Conservation (phyloP, 2,797 vertebrate species). For the Percopsis omiscomaycus region DNA sequence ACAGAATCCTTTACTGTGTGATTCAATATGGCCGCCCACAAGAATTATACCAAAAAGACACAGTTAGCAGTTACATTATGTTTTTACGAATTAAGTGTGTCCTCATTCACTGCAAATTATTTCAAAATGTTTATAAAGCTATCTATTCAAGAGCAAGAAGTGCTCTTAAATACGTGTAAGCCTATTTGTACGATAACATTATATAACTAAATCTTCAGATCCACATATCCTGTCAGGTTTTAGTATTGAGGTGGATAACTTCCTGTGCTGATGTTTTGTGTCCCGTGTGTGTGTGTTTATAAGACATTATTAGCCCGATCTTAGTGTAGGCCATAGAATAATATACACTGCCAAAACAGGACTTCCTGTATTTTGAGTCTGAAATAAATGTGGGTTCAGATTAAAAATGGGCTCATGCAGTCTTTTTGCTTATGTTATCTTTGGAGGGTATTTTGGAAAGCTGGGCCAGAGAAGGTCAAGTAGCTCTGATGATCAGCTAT, state of each 20-base stretch:
- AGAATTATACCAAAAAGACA: neutral
- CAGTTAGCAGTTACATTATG: neutral
- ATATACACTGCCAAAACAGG: slow-evolving; percentile 52
- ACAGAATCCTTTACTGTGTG: slow-evolving; percentile 3
- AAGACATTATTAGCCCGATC: slow-evolving; percentile 31
- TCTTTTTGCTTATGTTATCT: slow-evolving; percentile 33
- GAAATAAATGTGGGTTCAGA: slow-evolving; percentile 65
- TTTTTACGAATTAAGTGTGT: slow-evolving; percentile 24
- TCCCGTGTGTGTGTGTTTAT: slow-evolving; percentile 43
- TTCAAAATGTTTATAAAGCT: slow-evolving; percentile 40
- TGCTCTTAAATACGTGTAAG: neutral
- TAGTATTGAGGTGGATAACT: slow-evolving; percentile 36
- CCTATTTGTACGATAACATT: slow-evolving; percentile 31
- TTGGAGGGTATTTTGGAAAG: slow-evolving; percentile 1
- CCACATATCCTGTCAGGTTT: slow-evolving; percentile 45
- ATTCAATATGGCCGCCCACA: slow-evolving; percentile 23
- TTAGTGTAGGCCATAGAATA: slow-evolving; percentile 42
- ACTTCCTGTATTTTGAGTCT: slow-evolving; percentile 51
- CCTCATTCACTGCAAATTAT: slow-evolving; percentile 29
- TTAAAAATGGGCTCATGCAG: slow-evolving; percentile 18
- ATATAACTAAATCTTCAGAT: slow-evolving; percentile 25
- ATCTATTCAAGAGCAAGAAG: slow-evolving; percentile 45
- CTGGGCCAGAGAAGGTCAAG: neutral
- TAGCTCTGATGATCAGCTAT: neutral
- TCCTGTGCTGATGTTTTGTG: slow-evolving; percentile 46